phyloP scores from a whole-genome alignment of 35 echinoderm and acorn worm genomes.

The Chiridota heheva region DNA sequence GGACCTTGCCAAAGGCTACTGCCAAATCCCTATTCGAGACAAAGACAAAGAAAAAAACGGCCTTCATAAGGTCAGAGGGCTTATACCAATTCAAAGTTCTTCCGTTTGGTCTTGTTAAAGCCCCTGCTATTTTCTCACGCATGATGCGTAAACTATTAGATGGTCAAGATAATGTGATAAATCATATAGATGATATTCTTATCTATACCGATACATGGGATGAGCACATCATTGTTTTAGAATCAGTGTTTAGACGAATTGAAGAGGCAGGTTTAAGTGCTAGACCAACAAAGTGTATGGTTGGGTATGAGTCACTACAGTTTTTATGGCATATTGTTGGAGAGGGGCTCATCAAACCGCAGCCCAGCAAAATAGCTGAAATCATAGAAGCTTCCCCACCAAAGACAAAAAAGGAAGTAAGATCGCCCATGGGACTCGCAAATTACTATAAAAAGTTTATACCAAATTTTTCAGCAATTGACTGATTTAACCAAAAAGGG shows the following conservation, averaged over 20 bases:
- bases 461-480: neutral
- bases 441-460: neutral
- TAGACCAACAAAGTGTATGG: slow-evolving; percentile 30
- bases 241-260: slow-evolving; percentile 10
- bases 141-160: slow-evolving; percentile 46
- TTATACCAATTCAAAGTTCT: slow-evolving; percentile 64
- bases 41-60: slow-evolving; percentile 12
- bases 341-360: slow-evolving; percentile 11
- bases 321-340: slow-evolving; percentile 54
- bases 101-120: slow-evolving; percentile 54
- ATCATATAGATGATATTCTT: slow-evolving; percentile 53
- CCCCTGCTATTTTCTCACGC: slow-evolving; percentile 42
- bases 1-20: slow-evolving; percentile 56
- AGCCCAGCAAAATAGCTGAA: slow-evolving; percentile 25
- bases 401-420: slow-evolving; percentile 37
- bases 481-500: no score
- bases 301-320: slow-evolving; percentile 27
- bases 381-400: slow-evolving; percentile 24
- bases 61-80: slow-evolving; percentile 46
- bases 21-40: slow-evolving; percentile 47
- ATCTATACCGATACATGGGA: slow-evolving; percentile 41
- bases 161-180: slow-evolving; percentile 41
- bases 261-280: slow-evolving; percentile 35
- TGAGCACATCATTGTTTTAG: slow-evolving; percentile 29
- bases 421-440: slow-evolving; percentile 24